Evolutionary conservation across 2,797 vertebrate species (phyloP).

Genomic region (Spinibarbus caldwelli): DNA sequence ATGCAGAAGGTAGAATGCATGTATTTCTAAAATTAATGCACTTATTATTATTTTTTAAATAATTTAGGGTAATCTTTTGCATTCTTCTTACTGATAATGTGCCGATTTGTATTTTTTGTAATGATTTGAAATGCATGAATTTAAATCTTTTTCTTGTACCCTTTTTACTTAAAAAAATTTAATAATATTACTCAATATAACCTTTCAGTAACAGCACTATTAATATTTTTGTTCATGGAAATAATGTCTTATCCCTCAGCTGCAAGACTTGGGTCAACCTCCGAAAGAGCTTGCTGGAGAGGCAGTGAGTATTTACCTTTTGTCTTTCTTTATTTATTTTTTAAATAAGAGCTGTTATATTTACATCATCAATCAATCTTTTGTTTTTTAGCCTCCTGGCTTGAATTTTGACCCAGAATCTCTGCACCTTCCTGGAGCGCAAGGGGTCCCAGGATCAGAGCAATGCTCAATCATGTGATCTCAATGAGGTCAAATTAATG

Average conservation of each 20-base stretch:
- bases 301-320: conserved; percentile 78
- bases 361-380: not conserved
- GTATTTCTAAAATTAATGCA: not conserved
- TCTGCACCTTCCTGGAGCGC: conserved; percentile 81
- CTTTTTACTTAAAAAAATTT: not conserved
- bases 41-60: not conserved
- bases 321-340: not conserved
- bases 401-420: conserved; percentile 90
- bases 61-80: not conserved
- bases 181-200: not conserved
- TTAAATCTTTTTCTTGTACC: too few relatives aligned
- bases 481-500: conserved; percentile 12
- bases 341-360: not conserved
- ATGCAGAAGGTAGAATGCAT: conserved; percentile 87
- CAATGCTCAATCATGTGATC: conserved; percentile 93
- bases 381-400: conserved; percentile 82
- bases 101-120: not conserved
- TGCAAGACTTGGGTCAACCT: conserved; percentile 92
- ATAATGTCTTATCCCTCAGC: conserved; percentile 67
- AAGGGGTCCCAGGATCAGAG: conserved; percentile 78
- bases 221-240: not conserved
- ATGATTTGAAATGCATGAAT: not conserved
- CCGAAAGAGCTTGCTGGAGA: conserved; percentile 93
- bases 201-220: not conserved
- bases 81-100: not conserved